Conservation (phyloP, 2,113 vertebrate genomes). For the Potamarius usumacintae region DNA sequence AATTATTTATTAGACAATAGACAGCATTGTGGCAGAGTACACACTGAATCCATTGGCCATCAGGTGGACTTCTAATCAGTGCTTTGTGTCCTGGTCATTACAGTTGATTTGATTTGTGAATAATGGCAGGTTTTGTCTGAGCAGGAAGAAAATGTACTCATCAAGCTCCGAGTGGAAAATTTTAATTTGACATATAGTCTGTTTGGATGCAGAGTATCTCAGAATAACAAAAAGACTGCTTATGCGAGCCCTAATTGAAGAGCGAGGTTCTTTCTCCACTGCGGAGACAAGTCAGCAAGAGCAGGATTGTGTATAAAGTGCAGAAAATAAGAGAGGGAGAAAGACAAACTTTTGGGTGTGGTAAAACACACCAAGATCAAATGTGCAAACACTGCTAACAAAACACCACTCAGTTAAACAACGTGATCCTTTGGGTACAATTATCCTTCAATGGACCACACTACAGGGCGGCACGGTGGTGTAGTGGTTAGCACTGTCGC, state of each 20-base stretch:
- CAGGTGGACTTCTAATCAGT: constrained; percentile 41
- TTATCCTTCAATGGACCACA: not conserved
- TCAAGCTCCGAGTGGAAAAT: constrained; percentile 50
- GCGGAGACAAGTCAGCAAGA: constrained; percentile 11
- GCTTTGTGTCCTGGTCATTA: constrained; percentile 44
- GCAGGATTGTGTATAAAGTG: not conserved
- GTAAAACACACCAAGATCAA: constrained; percentile 34
- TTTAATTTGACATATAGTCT: constrained; percentile 47
- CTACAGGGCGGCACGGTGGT: too few species aligned
- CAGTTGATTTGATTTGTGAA: constrained; percentile 40
- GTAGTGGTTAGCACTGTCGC: too few species aligned
- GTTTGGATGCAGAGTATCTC: constrained; percentile 49
- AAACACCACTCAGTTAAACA: constrained; percentile 13
- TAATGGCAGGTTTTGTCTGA: constrained; percentile 51
- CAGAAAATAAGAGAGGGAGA: not conserved
- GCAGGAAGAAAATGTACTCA: constrained; percentile 53
- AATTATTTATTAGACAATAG: constrained; percentile 38
- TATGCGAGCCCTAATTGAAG: constrained; percentile 49
- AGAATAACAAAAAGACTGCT: constrained; percentile 43
- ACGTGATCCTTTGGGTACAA: constrained; percentile 1
- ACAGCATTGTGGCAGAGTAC: constrained; percentile 27
- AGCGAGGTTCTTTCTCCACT: not conserved
- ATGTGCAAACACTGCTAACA: constrained; percentile 32
- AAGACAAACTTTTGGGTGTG: not conserved
- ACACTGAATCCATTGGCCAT: constrained; percentile 26